Evolutionary conservation across 2,888 invertebrate genomes (phyloP), one percentile per base, ranked within the genome.

Genomic region (Metallyticus violacea): DNA sequence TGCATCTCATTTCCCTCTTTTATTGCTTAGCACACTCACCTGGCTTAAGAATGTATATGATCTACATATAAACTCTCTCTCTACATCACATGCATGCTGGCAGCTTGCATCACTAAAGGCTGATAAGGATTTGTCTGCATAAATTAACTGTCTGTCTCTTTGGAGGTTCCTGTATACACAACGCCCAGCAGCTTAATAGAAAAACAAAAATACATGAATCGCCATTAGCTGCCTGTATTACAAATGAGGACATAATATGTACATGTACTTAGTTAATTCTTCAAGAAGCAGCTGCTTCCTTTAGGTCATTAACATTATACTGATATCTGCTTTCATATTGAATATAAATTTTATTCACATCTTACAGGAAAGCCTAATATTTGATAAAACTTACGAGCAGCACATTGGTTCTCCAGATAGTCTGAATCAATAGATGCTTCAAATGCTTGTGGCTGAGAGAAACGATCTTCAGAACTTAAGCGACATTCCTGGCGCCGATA

Each of bases 381-480:
- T 9, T 62, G 15, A 15, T 7, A 7, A 7, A 9, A 87, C 90
- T 89, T 90, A 92, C 93, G 91, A 81, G 91, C 91, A 26, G 92
- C 91, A 89, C 93, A 93, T 89, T 93, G 93, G 90, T 93, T 93
- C 89, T 93, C 93, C 88, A 93, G 90, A 90, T 93, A 93, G 89
- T 93, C 93, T 87, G 91, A 89, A 89, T 92, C 92, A 2, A 90
- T 89, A n/a, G 92, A 90, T 29, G 91, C 89, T 85, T 90, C 89
- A 89, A 93, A 92, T 85, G 92, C 92, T 86, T 91, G 91, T 7
- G 93, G 92, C 87, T 92, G 92, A 77, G 92, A 92, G 88, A 92
- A 91, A 79, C 93, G 90, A 89, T 93, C 93, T 88, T 93, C 93
- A 28, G 91, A 91, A 88, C 92, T 92, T 87, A 93, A 90, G 79